A percentile compares a stretch with the other conserved stretches of the same genome.
Conservation (phyloP, 2,113 vertebrate species). For the Oceanites oceanicus region DNA sequence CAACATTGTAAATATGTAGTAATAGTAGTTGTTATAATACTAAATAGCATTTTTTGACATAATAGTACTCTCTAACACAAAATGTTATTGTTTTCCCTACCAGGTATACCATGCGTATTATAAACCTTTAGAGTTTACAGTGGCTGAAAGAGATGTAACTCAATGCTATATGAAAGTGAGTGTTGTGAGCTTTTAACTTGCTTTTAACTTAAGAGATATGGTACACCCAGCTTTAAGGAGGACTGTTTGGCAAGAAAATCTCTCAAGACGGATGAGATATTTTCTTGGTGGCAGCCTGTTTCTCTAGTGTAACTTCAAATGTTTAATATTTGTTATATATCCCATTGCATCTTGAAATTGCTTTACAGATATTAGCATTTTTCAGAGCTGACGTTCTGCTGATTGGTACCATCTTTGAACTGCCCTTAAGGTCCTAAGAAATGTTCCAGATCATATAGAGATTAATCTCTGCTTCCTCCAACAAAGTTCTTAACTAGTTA, state of each 20-base stretch:
- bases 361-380: background rate
- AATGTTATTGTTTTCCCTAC: background rate
- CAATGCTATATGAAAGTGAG: slow-evolving; percentile 95
- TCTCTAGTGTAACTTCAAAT: background rate
- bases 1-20: no score
- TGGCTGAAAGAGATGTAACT: slow-evolving; percentile 82
- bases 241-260: background rate
- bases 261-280: background rate
- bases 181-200: background rate
- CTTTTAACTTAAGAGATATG: background rate
- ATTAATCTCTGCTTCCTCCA: background rate
- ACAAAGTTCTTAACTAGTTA: background rate
- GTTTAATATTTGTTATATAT: background rate
- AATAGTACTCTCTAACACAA: background rate
- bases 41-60: no score
- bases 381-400: background rate
- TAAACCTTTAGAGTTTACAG: slow-evolving; percentile 92
- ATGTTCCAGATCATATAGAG: background rate
- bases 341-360: background rate
- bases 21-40: no score
- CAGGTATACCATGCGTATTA: slow-evolving; percentile 95
- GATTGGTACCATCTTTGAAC: background rate
- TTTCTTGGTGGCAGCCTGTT: background rate
- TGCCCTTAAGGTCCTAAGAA: background rate
- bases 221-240: background rate